phyloP scores from a whole-genome alignment of 2,888 invertebrate genomes.

The Pilophorus perplexus region DNA sequence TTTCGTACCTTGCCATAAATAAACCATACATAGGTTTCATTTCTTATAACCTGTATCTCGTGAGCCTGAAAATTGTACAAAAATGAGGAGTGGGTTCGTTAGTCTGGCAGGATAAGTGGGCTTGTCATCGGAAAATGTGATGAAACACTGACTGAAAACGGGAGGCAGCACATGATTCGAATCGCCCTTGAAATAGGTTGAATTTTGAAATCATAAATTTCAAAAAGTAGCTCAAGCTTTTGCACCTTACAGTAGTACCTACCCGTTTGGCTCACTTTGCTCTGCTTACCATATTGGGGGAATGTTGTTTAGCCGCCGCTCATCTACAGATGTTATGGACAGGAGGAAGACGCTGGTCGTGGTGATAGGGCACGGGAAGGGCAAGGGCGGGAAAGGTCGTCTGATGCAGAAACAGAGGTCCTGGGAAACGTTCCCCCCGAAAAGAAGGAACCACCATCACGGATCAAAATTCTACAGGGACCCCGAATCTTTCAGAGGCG shows the following conservation, averaged over 20 bases:
- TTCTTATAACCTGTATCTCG: too few relatives aligned
- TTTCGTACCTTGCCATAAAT: too few relatives aligned
- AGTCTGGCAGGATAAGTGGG: too few relatives aligned
- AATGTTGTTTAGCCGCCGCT: slow-evolving; percentile 46
- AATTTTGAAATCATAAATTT: too few relatives aligned
- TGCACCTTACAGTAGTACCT: slow-evolving; percentile 20
- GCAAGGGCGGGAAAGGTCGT: slow-evolving; percentile 48
- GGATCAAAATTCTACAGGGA: slow-evolving; percentile 50
- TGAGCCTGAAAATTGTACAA: too few relatives aligned
- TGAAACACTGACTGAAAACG: too few relatives aligned
- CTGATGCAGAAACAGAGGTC: slow-evolving; percentile 62
- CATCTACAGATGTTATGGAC: slow-evolving; percentile 49
- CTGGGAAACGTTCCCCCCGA: slow-evolving; percentile 64
- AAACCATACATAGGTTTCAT: too few relatives aligned
- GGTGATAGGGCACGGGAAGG: slow-evolving; percentile 50
- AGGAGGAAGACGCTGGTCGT: slow-evolving; percentile 58
- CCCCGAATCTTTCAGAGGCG: slow-evolving; percentile 51
- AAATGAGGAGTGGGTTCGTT: too few relatives aligned
- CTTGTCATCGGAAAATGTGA: too few relatives aligned
- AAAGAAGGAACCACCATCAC: slow-evolving; percentile 50
- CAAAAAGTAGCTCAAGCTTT: too few relatives aligned
- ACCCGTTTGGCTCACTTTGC: slow-evolving; percentile 17
- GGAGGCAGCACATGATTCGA: too few relatives aligned
- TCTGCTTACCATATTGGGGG: slow-evolving; percentile 36
- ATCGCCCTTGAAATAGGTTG: too few relatives aligned